Base-by-base conservation (phyloP, 2,797 vertebrate genomes). In the Tiaroga cobitis region DNA sequence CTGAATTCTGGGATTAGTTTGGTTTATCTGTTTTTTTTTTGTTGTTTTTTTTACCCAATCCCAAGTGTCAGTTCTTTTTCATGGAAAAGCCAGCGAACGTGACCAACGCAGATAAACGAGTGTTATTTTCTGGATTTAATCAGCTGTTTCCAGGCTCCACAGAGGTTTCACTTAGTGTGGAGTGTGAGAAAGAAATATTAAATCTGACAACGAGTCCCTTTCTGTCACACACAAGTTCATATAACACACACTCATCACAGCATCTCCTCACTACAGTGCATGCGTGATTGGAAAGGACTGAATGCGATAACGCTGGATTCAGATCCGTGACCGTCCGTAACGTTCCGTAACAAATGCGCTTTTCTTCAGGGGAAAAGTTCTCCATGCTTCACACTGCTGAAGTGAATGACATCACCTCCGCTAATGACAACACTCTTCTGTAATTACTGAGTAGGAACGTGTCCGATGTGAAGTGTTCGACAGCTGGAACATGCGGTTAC, bases 91-190 rank as follows among this genome's bases (percentile, higher is more conserved):
- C 37, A 49, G 77, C 11, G 29, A 54, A 39, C 16, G 26, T 39
- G 43, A 43, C 67, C 79, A 88, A 29, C 29, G 59, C 59, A 63
- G 59, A 63, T 63, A 15, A 87, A 88, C 54, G 70, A 87, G 67
- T 80, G 46, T 92, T 87, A 83, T 92, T 88, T 91, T 88, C 90
- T 90, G 89, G 85, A 91, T 90, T 88, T 89, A 89, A 88, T 73
- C 49, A 87, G 86, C 84, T 86, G 76, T 76, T 72, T 81, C 81
- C 89, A 88, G 82, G 80, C n/a, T 83, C 41, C 81, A 80, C 81
- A 59, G 78, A 67, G 78, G 77, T 75, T 72, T 76, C 56, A 76
- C 81, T 85, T 81, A 86, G 65, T 65, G 41, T 41, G 43, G 56
- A 80, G 87, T 90, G 87, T 86, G 89, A 88, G 65, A 37, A 86